phyloP scores from a whole-genome alignment of 2,797 vertebrate species.

The Anguilla marmorata region DNA sequence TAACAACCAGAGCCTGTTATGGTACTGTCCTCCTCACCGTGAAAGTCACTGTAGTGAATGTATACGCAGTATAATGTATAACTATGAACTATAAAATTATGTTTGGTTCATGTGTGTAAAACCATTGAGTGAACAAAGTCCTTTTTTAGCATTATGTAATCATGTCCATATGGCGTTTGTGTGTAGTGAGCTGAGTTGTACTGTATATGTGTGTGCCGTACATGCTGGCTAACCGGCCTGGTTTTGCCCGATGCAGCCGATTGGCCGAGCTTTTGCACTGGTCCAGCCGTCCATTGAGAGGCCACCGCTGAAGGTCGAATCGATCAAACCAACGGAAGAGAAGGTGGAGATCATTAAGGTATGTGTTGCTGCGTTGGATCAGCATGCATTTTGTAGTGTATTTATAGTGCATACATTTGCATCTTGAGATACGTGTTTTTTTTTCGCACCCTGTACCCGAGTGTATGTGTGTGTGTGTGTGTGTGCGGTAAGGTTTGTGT shows the following conservation, averaged over 20 bases:
- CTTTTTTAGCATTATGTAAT: not conserved
- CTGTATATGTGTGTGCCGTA: not conserved
- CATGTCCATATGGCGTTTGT: not conserved
- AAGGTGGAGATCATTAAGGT: slow-evolving; percentile 94
- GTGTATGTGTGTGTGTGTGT: not conserved
- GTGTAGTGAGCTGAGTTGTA: not conserved
- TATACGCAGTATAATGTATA: not conserved
- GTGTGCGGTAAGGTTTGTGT: not conserved
- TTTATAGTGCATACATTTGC: not conserved
- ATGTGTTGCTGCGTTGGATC: slow-evolving; percentile 25
- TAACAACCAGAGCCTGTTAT: slow-evolving; percentile 6
- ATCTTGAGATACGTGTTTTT: slow-evolving; percentile 2
- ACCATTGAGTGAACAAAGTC: not conserved
- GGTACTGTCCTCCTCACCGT: not conserved
- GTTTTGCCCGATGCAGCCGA: slow-evolving; percentile 69
- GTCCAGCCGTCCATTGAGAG: slow-evolving; percentile 69
- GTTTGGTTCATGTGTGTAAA: not conserved
- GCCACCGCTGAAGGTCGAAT: slow-evolving; percentile 72
- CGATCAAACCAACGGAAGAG: slow-evolving; percentile 79
- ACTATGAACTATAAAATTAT: not conserved
- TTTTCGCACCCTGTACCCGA: not conserved
- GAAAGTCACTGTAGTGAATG: no score
- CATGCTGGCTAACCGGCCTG: not conserved
- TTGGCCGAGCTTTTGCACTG: slow-evolving; percentile 83
- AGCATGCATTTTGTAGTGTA: not conserved